Conservation (phyloP, 2,888 invertebrate species). For the Parnassius glacialis region DNA sequence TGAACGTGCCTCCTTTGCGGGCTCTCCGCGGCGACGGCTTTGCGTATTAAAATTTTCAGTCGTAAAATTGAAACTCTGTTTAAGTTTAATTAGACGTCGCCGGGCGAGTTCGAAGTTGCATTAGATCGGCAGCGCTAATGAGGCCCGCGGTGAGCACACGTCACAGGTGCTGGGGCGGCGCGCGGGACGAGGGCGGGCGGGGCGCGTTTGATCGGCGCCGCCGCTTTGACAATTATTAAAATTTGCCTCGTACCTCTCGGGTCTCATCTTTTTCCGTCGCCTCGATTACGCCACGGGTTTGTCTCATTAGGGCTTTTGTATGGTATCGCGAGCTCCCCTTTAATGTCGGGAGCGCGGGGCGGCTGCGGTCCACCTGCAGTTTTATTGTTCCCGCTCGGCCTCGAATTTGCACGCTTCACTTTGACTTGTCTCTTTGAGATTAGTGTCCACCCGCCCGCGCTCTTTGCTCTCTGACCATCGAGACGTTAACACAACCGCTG, state of each 20-base stretch:
- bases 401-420: slow-evolving; percentile 77
- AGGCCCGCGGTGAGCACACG: slow-evolving; percentile 75
- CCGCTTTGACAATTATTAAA: slow-evolving; percentile 83
- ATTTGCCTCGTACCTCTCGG: slow-evolving; percentile 76
- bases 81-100: slow-evolving; percentile 76
- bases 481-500: slow-evolving; percentile 34
- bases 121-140: slow-evolving; percentile 78
- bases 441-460: slow-evolving; percentile 55
- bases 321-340: slow-evolving; percentile 70
- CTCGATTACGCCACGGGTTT: slow-evolving; percentile 81
- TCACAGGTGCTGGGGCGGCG: slow-evolving; percentile 54
- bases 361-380: slow-evolving; percentile 75
- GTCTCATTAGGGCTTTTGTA: slow-evolving; percentile 81
- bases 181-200: slow-evolving; percentile 33
- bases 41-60: slow-evolving; percentile 76
- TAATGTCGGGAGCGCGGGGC: slow-evolving; percentile 62
- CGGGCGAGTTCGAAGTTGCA: slow-evolving; percentile 72
- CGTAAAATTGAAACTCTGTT: slow-evolving; percentile 78
- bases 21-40: slow-evolving; percentile 67
- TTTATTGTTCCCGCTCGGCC: slow-evolving; percentile 72
- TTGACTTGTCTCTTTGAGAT: slow-evolving; percentile 73
- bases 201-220: slow-evolving; percentile 78
- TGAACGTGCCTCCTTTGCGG: slow-evolving; percentile 74
- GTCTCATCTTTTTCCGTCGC: slow-evolving; percentile 80
- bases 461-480: slow-evolving; percentile 39